A percentile compares a stretch with the other conserved stretches of the same genome.
phyloP scores from a whole-genome alignment of 2,113 vertebrate species.

The Taxidea taxus region DNA sequence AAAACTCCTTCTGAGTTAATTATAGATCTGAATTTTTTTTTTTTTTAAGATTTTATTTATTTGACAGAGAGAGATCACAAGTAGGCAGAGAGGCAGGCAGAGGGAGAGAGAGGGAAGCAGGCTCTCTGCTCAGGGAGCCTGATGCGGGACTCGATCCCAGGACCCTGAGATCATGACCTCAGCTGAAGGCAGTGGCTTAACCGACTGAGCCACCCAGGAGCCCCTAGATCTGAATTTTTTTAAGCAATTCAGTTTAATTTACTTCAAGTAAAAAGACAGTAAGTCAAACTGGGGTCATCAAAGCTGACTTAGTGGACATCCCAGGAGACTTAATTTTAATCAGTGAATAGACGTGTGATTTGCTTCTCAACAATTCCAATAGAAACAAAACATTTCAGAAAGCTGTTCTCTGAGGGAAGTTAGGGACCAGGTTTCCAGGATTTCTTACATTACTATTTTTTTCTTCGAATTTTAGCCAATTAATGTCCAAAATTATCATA shows the following conservation, averaged over 20 bases:
- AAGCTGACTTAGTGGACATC: neutral
- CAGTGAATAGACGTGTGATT: neutral
- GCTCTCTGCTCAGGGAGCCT: too few species aligned
- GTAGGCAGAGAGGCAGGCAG: too few species aligned
- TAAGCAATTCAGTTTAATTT: neutral
- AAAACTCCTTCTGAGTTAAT: conserved; percentile 10
- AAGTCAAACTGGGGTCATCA: neutral
- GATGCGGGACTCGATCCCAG: too few species aligned
- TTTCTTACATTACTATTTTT: neutral
- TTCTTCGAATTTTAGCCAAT: neutral
- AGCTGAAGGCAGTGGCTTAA: too few species aligned
- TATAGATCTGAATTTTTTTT: conserved; percentile 39
- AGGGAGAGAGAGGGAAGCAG: too few species aligned
- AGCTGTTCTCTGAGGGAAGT: neutral
- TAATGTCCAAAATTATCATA: neutral
- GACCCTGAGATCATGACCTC: too few species aligned
- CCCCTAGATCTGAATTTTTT: conserved; percentile 33
- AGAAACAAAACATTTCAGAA: conserved; percentile 13
- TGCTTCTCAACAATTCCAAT: neutral
- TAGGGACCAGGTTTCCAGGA: neutral
- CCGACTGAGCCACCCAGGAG: too few species aligned
- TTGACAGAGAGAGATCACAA: too few species aligned
- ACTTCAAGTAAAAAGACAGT: neutral
- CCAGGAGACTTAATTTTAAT: conserved; percentile 1
- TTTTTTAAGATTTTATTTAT: too few species aligned